phyloP scores from a whole-genome alignment of 2,797 vertebrate species.

The Hyperoplus immaculatus region DNA sequence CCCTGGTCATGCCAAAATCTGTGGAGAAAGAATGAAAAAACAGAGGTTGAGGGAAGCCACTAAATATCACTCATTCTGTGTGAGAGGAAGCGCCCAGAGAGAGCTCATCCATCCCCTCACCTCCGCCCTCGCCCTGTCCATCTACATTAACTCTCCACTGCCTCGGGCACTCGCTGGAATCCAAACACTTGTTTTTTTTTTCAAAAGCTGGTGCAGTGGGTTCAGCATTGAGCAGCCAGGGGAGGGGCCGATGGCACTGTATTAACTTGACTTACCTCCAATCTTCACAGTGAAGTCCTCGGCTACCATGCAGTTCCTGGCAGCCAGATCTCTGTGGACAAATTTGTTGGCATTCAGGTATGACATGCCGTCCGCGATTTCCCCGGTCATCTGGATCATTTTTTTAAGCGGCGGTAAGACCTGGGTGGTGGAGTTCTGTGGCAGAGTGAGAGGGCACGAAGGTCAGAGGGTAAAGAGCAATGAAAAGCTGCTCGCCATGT shows the following conservation, averaged over 20 bases:
- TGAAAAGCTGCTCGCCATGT: not conserved
- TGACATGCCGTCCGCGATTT: constrained; percentile 98
- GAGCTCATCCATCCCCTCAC: constrained; percentile 59
- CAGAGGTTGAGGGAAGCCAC: constrained; percentile 51
- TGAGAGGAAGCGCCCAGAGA: constrained; percentile 55
- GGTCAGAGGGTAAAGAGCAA: constrained; percentile 9
- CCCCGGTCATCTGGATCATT: constrained; percentile 99
- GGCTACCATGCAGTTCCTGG: constrained; percentile 98
- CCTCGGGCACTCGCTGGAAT: constrained; percentile 50
- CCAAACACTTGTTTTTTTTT: constrained; percentile 58
- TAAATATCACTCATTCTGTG: constrained; percentile 62
- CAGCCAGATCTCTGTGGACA: constrained; percentile 97
- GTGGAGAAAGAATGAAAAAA: constrained; percentile 49
- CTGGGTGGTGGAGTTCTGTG: constrained; percentile 89
- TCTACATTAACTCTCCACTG: constrained; percentile 59
- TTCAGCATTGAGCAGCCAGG: constrained; percentile 28
- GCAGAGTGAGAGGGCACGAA: constrained; percentile 21
- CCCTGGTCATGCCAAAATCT: constrained; percentile 99
- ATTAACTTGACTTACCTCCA: constrained; percentile 88
- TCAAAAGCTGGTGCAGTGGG: constrained; percentile 21
- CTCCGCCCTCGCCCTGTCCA: constrained; percentile 49
- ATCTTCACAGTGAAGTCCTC: constrained; percentile 99
- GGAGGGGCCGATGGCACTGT: constrained; percentile 30
- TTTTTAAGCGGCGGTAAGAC: constrained; percentile 94
- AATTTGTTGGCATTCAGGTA: constrained; percentile 99